Base-by-base conservation (phyloP, 2,888 invertebrate genomes). In the Bellardia pandia region DNA sequence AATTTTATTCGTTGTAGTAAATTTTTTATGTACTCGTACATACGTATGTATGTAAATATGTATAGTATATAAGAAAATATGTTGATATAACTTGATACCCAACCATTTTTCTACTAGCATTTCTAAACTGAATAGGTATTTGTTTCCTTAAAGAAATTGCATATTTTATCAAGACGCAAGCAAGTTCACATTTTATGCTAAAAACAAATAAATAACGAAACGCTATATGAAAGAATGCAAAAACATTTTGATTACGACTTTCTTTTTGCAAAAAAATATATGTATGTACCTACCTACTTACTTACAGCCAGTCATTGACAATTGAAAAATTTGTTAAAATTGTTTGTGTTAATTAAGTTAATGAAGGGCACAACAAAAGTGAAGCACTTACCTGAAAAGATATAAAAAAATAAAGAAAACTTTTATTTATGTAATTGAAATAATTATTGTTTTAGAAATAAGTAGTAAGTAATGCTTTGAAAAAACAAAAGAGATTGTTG, bases 371-470 rank as follows among this genome's bases (percentile, higher is more conserved):
- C n/a, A 45, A 42, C 42, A 42, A 33, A n/a, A 56, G 48, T 33
- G 33, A 37, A 16, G 56, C 75, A 75, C 79, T 85, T 69, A 85
- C 79, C 85, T 79, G 69, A n/a, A 85, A 79, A 53, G 74, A 79
- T 9, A 75, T 2, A 8, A 23, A 74, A 16, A 37, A 51, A 42
- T 13, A 13, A 42, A 62, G 56, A 68, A 64, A 37, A 33, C 30
- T 33, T 71, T 60, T 48, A 58, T 37, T 16, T 66, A 42, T 58
- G 42, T 58, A 23, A n/a, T 13, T 33, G 30, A 71, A 56, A 66
- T 56, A 23, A 23, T 23, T 23, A 0, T 62, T 68, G 51, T 48
- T 66, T 81, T 16, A 11, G 23, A 62, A 79, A 60, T 79, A n/a
- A n/a, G n/a, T n/a, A 13, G 14, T 37, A 37, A 37, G 6, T 37